Evolutionary conservation across 2,888 invertebrate genomes (phyloP).

Genomic region (Drosophila tanythrix): DNA sequence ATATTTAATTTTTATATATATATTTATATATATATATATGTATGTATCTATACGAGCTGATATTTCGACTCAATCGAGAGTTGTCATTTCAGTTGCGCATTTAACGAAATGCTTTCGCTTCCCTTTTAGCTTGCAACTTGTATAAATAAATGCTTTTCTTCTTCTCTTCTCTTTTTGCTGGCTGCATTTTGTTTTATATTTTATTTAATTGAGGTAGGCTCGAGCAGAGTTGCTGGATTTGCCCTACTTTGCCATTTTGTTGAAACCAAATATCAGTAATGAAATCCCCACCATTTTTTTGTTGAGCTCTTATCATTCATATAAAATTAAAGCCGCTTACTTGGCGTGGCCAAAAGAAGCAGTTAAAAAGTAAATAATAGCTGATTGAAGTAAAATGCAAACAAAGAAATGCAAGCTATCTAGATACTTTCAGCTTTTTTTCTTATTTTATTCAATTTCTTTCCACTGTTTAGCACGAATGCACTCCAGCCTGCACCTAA

Average conservation of each 20-base stretch:
- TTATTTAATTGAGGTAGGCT: slow-evolving; percentile 80
- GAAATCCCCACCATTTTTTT: slow-evolving; percentile 24
- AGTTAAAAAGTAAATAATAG: slow-evolving; percentile 2
- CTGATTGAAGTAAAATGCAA: slow-evolving; percentile 2
- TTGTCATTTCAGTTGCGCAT: neutral
- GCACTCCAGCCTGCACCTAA: neutral
- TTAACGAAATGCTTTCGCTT: slow-evolving; percentile 6
- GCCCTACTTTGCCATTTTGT: slow-evolving; percentile 54
- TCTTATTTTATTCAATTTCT: neutral
- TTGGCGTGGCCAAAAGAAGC: slow-evolving; percentile 6
- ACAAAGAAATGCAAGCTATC: slow-evolving; percentile 20
- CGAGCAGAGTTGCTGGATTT: slow-evolving; percentile 19
- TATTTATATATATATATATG: neutral
- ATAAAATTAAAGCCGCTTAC: slow-evolving; percentile 23
- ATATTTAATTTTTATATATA: neutral
- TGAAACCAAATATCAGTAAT: slow-evolving; percentile 41
- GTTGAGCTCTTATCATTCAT: slow-evolving; percentile 10
- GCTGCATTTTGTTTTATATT: slow-evolving; percentile 33
- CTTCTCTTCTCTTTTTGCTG: slow-evolving; percentile 12
- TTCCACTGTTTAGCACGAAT: slow-evolving; percentile 1
- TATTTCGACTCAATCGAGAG: slow-evolving; percentile 9
- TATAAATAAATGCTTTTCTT: neutral
- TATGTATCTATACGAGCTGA: neutral
- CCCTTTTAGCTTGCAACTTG: slow-evolving; percentile 1
- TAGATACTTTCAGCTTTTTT: slow-evolving; percentile 1